A percentile compares a stretch with the other conserved stretches of the same genome.
Evolutionary conservation across 1,140 invertebrate species (phyloP).

Genomic region (Paraescarpia echinospica): DNA sequence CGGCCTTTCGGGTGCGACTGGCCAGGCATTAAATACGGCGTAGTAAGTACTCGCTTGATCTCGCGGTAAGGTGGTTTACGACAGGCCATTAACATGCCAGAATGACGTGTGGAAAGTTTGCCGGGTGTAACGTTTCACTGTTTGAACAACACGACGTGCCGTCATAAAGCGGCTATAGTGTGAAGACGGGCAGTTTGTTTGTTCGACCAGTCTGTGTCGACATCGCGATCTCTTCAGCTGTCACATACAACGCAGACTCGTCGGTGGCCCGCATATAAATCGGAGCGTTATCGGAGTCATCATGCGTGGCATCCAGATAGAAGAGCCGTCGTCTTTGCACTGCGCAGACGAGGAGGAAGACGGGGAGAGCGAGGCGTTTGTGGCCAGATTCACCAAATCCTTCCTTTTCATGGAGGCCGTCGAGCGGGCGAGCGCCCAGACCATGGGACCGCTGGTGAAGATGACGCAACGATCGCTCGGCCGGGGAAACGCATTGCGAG

Average conservation of each 20-base stretch:
- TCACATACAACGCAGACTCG: background rate
- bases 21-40: background rate
- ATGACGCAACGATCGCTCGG: background rate
- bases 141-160: background rate
- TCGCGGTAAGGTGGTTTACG: background rate
- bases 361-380: background rate
- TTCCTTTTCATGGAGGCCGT: background rate
- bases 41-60: background rate
- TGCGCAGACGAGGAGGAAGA: background rate
- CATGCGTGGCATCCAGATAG: background rate
- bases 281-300: background rate
- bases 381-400: background rate
- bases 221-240: background rate
- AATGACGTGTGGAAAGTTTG: background rate
- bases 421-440: background rate
- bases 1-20: background rate
- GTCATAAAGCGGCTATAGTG: background rate
- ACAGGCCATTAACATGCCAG: background rate
- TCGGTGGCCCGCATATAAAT: no score
- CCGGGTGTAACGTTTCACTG: background rate
- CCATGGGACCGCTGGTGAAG: background rate
- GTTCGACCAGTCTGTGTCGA: background rate
- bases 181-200: background rate
- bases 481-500: background rate
- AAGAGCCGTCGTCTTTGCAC: background rate